Percentiles rank a stretch among this genome's conserved stretches.
These are phyloP conservation scores for Coenonympha glycerion DNA, from an alignment of 2,888 invertebrate species.

Conservation along the genomic window DNA sequence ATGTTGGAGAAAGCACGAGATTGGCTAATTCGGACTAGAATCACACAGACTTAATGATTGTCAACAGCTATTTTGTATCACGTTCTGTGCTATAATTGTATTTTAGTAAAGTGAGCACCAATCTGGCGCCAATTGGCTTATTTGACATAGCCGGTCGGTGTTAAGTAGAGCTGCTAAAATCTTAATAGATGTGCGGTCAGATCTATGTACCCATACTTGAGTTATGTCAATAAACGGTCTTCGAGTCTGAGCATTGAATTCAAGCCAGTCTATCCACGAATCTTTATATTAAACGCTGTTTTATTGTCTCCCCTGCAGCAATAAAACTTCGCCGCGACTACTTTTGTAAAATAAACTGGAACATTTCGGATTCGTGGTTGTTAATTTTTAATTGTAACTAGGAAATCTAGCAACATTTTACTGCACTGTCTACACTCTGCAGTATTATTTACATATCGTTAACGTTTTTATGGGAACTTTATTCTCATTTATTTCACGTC, in stretches of 20 bases:
- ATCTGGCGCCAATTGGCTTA: too few species aligned
- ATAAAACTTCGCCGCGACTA: conserved; percentile 48
- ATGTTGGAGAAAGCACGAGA: too few species aligned
- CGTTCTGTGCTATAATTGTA: too few species aligned
- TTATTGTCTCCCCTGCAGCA: conserved; percentile 44
- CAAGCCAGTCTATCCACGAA: conserved; percentile 33
- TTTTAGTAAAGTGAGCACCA: too few species aligned
- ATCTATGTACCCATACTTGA: neutral
- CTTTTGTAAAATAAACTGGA: conserved; percentile 57
- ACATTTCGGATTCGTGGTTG: conserved; percentile 46
- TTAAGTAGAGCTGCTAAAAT: neutral
- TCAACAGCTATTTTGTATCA: too few species aligned
- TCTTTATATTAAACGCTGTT: conserved; percentile 52
- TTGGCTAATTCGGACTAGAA: too few species aligned
- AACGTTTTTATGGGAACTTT: too few species aligned
- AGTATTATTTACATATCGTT: conserved; percentile 53
- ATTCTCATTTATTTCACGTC: too few species aligned
- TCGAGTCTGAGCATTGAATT: conserved; percentile 30
- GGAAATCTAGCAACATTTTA: conserved; percentile 44
- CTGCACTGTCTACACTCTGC: conserved; percentile 51
- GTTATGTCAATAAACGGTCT: conserved; percentile 31
- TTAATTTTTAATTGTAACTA: conserved; percentile 39
- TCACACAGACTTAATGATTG: too few species aligned
- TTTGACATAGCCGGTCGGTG: too few species aligned
- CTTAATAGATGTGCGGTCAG: neutral